Base-by-base conservation (phyloP, 2,113 vertebrate genomes). In the Coryphaenoides rupestris region DNA sequence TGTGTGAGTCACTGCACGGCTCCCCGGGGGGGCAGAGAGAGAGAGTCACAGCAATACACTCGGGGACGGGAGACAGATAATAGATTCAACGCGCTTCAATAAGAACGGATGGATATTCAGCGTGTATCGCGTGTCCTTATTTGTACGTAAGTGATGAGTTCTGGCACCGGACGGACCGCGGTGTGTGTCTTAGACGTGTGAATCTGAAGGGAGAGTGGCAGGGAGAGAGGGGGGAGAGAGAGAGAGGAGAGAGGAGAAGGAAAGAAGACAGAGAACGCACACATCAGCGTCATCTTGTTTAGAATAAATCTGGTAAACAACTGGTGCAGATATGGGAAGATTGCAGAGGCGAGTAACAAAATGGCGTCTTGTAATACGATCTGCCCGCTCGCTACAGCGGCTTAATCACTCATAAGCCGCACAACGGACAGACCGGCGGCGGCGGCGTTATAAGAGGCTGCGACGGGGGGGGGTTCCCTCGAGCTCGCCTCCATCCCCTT, bases 301-400 rank as follows among this genome's bases (percentile, higher is more conserved):
- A 71, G 76, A 78, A 75, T 81, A 75, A 77, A 82, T 83, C 73
- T 69, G 70, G 71, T 76, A 76, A 81, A 78, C 65, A 73, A 83
- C 69, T 80, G 82, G 71, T 81, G 78, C 67, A 81, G 81, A 85
- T 83, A 73, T 75, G 68, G 81, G 81, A 82, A 75, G 74, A 83
- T 76, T 82, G 81, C 66, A 60, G 62, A 73, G 68, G 66, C 70
- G 77, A 74, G 62, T 64, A 77, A 87, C 87, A 89, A 89, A 87
- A 89, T 89, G 87, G 86, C 83, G 82, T 81, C 84, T n/a, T 68
- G 87, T 80, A 78, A 86, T 72, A 74, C 78, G 81, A 87, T 82
- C 84, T 78, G 69, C 81, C 74, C 78, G 70, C 60, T 75, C 75
- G 81, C 75, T 76, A 86, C 84, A 83, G 80, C 81, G 78, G 81